Base-by-base conservation (phyloP, 64 coral and sea anemone genomes). In the Catalaphyllia jardinei region DNA sequence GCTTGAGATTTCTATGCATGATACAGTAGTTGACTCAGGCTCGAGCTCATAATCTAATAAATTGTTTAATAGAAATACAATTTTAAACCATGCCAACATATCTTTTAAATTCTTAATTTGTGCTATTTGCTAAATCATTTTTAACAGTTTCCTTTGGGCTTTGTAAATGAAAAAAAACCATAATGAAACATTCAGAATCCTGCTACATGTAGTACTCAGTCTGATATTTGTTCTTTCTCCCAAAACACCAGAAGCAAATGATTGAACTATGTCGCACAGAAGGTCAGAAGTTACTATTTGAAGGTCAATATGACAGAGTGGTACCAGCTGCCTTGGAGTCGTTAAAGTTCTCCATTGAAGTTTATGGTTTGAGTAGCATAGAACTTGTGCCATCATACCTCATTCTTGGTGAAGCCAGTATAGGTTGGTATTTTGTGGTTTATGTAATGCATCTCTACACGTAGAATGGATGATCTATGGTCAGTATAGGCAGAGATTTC, bases 331-430 rank as follows among this genome's bases (percentile, higher is more conserved):
- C 97, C 1, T 71, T 99, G 59, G 90, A 95, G 14, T 92, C 97
- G 19, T 81, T 99, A 9, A 99, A 99, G 52, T 99, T 99, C 61
- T 94, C 97, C 35, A 99, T 99, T 74, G 94, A 99, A 24, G 91
- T 99, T 22, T 95, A 93, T 95, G 97, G 97, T 33, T 39, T 99
- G 79, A 95, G 88, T 27, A 99, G 93, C 17, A 99, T 99, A 60
- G 97, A 99, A n/a, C 85, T 99, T 27, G 97, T 99, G 19, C 97
- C 97, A 0, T 99, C 97, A 0, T 99, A 99, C 57, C 97, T 99
- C 24, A 99, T 99, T 22, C 76, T 99, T 55, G 94, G 97, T 0
- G 97, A 99, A 76, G 97, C 93, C 39, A 99, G 97, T 74, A 99
- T 99, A 71, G 97, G 97, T 99, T 87, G 14, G 71, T 11, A 28